Evolutionary conservation across 2,888 invertebrate species (phyloP).

Genomic region (Malthinus seriepunctatus): DNA sequence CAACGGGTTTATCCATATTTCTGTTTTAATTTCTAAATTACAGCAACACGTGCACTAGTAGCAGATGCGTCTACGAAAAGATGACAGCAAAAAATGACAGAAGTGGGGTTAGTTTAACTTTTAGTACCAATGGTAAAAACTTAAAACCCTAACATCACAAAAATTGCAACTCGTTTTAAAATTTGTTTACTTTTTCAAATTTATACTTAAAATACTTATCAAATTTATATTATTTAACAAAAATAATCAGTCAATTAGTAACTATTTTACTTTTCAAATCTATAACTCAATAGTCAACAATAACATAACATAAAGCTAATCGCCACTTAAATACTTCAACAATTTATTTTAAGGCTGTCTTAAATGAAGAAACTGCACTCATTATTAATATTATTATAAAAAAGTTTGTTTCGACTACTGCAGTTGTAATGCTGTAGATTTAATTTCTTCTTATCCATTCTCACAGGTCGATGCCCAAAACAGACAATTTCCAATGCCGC

Average conservation of each 20-base stretch:
- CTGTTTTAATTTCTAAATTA: conserved; percentile 25
- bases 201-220: neutral
- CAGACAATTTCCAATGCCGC: conserved; percentile 92
- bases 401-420: neutral
- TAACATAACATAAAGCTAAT: conserved; percentile 1
- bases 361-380: conserved; percentile 1
- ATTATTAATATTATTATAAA: neutral
- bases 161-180: too few relatives aligned
- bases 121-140: too few relatives aligned
- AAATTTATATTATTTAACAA: neutral
- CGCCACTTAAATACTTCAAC: conserved; percentile 3
- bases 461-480: conserved; percentile 88
- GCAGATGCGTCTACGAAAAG: conserved; percentile 8
- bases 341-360: conserved; percentile 4
- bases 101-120: neutral
- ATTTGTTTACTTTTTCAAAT: too few relatives aligned
- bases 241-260: neutral
- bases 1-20: conserved; percentile 85
- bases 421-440: neutral
- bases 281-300: neutral
- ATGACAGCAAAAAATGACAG: conserved; percentile 3
- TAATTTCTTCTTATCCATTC: conserved; percentile 40
- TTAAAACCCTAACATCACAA: too few relatives aligned
- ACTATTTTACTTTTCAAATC: too few relatives aligned
- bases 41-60: conserved; percentile 33